A percentile compares a stretch with the other conserved stretches of the same genome.
These are phyloP conservation scores for Timandra comae DNA, from an alignment of 2,888 invertebrate genomes.

Conservation along the genomic window DNA sequence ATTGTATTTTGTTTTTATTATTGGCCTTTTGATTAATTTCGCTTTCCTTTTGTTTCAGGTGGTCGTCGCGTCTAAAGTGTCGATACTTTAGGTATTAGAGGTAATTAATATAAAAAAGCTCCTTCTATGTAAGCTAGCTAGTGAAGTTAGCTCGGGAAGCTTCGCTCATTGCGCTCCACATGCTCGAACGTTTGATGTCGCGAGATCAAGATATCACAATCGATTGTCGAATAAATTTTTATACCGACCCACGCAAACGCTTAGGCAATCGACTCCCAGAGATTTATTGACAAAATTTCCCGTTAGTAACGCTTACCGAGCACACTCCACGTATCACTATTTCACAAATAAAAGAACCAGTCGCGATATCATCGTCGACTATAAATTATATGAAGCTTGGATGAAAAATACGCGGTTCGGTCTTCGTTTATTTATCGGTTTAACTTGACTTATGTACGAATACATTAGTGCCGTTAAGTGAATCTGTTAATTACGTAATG, in stretches of 20 bases:
- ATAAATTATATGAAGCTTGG: conserved; percentile 71
- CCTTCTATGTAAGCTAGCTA: conserved; percentile 19
- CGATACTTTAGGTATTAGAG: conserved; percentile 37
- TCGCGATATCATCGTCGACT: conserved; percentile 73
- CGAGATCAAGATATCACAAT: conserved; percentile 71
- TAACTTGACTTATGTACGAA: conserved; percentile 59
- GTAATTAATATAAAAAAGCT: conserved; percentile 9
- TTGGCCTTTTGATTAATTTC: conserved; percentile 76
- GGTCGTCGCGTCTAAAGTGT: conserved; percentile 59
- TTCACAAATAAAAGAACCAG: conserved; percentile 76
- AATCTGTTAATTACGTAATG: conserved; percentile 38
- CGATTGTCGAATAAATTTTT: conserved; percentile 67
- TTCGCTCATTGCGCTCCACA: conserved; percentile 19
- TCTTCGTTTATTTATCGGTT: conserved; percentile 69
- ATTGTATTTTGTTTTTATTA: conserved; percentile 51
- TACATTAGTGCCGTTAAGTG: conserved; percentile 52
- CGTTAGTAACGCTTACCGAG: conserved; percentile 75
- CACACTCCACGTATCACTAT: conserved; percentile 75
- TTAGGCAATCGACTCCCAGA: conserved; percentile 73
- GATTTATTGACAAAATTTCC: conserved; percentile 76
- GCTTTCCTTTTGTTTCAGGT: conserved; percentile 78
- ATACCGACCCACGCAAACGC: conserved; percentile 69
- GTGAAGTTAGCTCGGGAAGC: no score
- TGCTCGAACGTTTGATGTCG: conserved; percentile 44
- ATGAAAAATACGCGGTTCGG: conserved; percentile 72